These are phyloP conservation scores for Coenonympha arcania DNA, from an alignment of 2,888 invertebrate species.

Conservation along the genomic window DNA sequence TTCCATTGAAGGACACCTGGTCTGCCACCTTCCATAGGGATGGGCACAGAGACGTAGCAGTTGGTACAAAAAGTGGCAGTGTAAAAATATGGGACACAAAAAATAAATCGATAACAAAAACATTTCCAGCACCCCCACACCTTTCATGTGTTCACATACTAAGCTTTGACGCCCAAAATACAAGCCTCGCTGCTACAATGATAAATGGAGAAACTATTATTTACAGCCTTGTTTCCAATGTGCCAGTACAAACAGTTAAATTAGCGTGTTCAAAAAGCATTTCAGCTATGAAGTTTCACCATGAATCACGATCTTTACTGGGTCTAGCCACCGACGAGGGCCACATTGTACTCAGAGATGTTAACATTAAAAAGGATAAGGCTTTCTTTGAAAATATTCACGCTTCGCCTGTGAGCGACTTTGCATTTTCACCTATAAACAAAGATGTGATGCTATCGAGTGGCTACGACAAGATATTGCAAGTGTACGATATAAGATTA, in stretches of 20 bases:
- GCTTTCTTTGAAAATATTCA: slow-evolving; percentile 68
- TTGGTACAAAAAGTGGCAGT: slow-evolving; percentile 64
- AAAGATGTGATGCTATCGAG: slow-evolving; percentile 71
- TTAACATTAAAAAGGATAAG: slow-evolving; percentile 64
- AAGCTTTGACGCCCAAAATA: slow-evolving; percentile 67
- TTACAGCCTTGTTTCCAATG: slow-evolving; percentile 67
- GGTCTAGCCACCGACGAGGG: slow-evolving; percentile 72
- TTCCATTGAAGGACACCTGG: slow-evolving; percentile 65
- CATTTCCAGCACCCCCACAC: slow-evolving; percentile 58
- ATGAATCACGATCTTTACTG: slow-evolving; percentile 58
- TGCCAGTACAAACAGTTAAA: slow-evolving; percentile 60
- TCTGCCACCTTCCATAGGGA: slow-evolving; percentile 65
- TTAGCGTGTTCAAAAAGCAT: slow-evolving; percentile 59
- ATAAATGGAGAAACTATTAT: slow-evolving; percentile 68
- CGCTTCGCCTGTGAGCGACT: slow-evolving; percentile 73
- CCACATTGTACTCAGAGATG: slow-evolving; percentile 60
- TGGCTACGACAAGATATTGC: slow-evolving; percentile 73
- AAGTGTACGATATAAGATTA: slow-evolving; percentile 72
- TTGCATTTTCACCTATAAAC: slow-evolving; percentile 72
- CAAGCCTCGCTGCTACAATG: slow-evolving; percentile 63
- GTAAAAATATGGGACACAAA: slow-evolving; percentile 70
- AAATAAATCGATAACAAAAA: slow-evolving; percentile 60
- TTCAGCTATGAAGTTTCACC: slow-evolving; percentile 67
- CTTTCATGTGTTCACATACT: slow-evolving; percentile 56
- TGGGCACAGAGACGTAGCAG: slow-evolving; percentile 61